These are phyloP conservation scores for Cataglyphis hispanica DNA, from an alignment of 1,140 invertebrate species.

Conservation along the genomic window DNA sequence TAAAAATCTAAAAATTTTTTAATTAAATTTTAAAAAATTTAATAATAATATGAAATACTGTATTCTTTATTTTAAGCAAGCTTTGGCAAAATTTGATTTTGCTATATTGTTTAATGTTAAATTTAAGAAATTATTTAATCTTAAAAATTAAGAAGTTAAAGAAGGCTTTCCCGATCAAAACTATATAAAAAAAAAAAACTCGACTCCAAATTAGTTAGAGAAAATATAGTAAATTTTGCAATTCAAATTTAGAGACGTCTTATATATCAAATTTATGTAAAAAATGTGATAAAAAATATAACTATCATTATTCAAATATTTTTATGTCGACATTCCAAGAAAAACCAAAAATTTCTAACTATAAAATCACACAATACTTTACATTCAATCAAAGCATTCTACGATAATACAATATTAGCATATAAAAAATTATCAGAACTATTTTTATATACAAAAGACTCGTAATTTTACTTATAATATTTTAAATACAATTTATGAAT, in stretches of 20 bases:
- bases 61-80: slow-evolving; percentile 19
- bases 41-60: slow-evolving; percentile 2
- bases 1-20: not conserved
- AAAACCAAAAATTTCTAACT: not conserved
- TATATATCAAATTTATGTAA: not conserved
- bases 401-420: slow-evolving; percentile 21
- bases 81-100: not conserved
- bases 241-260: slow-evolving; percentile 22
- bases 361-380: slow-evolving; percentile 19
- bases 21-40: slow-evolving; percentile 7
- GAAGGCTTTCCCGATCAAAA: not conserved
- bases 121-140: not conserved
- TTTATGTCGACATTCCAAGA: not conserved
- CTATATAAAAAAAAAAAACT: slow-evolving; percentile 19
- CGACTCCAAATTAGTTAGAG: not conserved
- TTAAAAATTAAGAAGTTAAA: slow-evolving; percentile 21
- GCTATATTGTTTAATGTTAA: not conserved
- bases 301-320: slow-evolving; percentile 24
- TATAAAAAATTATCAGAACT: slow-evolving; percentile 13
- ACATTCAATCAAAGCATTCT: not conserved
- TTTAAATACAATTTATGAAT: not conserved
- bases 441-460: slow-evolving; percentile 15
- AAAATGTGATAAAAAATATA: not conserved
- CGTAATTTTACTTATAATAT: slow-evolving; percentile 17
- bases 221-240: slow-evolving; percentile 28